Base-by-base conservation (phyloP, 2,888 invertebrate species). In the Chrysopilus asiliformis region DNA sequence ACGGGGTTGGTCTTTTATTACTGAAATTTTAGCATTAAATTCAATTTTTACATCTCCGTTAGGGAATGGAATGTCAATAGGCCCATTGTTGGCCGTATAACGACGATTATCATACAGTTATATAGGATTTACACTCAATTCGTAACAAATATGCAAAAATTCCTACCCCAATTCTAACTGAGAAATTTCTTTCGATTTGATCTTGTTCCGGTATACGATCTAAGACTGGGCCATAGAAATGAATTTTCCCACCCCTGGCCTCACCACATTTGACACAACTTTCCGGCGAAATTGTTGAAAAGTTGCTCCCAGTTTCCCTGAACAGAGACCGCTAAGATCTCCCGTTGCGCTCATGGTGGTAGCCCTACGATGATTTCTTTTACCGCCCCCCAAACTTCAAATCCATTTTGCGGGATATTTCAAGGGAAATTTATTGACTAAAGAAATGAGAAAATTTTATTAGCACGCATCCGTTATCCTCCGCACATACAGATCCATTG, bases 391-490 rank as follows among this genome's bases (percentile, higher is more conserved):
- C 12, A 26, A 26, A 10, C 13, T 32, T 32, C 2, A n/a, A n/a
- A n/a, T n/a, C n/a, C n/a, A n/a, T n/a, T n/a, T n/a, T n/a, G n/a
- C n/a, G n/a, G n/a, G n/a, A n/a, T n/a, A n/a, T n/a, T n/a, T n/a
- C n/a, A n/a, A n/a, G n/a, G 30, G 18, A 36, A 40, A 40, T 40
- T 40, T 40, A 40, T 40, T 31, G 40, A 29, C 36, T 32, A 40
- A 32, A 32, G 35, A 40, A 40, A 36, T 32, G 36, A 36, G 36
- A 32, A 40, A 40, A 36, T 40, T 34, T 36, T 36, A 40, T 40
- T n/a, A n/a, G n/a, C n/a, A n/a, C n/a, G n/a, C n/a, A n/a, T n/a
- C n/a, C n/a, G n/a, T n/a, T n/a, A n/a, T n/a, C n/a, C n/a, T n/a
- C n/a, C n/a, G n/a, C n/a, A n/a, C n/a, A n/a, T n/a, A n/a, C n/a